Percentiles rank a stretch among this genome's conserved stretches.
Evolutionary conservation across 2,113 vertebrate genomes (phyloP).

Genomic region (Pseudopodoces humilis): DNA sequence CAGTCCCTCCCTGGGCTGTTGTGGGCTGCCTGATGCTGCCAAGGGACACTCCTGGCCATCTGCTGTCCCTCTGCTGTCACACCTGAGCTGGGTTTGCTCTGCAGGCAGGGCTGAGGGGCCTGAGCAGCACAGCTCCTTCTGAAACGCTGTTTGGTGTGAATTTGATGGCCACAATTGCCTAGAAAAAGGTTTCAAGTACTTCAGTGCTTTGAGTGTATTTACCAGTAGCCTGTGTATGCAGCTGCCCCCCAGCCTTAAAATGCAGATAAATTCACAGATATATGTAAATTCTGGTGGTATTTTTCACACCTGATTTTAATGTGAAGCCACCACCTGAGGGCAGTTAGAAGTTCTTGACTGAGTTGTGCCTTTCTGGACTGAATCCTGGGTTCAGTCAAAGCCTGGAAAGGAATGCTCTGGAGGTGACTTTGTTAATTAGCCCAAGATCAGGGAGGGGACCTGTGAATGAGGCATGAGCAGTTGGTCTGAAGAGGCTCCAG

Average conservation of each 20-base stretch:
- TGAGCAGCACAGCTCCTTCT: neutral
- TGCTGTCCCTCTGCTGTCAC: neutral
- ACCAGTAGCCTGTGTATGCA: no score
- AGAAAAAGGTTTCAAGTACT: neutral
- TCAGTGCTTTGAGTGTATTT: neutral
- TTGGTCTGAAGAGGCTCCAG: neutral
- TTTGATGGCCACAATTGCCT: neutral
- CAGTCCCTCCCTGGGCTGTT: neutral
- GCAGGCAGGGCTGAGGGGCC: neutral
- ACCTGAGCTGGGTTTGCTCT: neutral
- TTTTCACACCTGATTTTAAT: neutral
- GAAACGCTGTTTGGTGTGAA: neutral
- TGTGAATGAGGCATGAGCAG: neutral
- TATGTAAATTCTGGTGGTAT: neutral
- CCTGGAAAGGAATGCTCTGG: neutral
- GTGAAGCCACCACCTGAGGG: neutral
- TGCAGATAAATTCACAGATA: neutral
- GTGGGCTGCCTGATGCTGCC: neutral
- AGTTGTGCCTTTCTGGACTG: neutral
- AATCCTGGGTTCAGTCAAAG: neutral
- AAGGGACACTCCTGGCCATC: no score
- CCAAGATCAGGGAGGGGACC: neutral
- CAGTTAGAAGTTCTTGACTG: neutral
- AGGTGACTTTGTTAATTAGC: neutral
- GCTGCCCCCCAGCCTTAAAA: neutral